Evolutionary conservation across 2,797 vertebrate species (phyloP), one percentile per base, ranked within the genome.

Genomic region (Stomatorhinus walkeri): DNA sequence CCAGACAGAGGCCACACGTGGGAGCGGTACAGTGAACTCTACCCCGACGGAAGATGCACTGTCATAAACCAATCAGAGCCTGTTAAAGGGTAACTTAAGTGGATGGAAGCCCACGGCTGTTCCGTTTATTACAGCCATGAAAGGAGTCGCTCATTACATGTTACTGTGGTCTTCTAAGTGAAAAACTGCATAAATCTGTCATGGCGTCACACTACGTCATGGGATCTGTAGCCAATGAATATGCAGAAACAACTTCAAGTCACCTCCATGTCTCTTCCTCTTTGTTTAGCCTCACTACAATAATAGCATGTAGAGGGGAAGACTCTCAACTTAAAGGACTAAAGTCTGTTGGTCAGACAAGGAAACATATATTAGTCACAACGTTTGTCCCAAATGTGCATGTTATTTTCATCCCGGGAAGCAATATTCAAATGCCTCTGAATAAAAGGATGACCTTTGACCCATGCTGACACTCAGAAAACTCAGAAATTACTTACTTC

Each of bases 11-110:
- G 40, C 7, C 16, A 9, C 7, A 22, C n/a, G 68, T 9, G 1
- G 0, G 2, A 72, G 87, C 51, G n/a, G 22, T 24, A 51, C 40
- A 68, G 83, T 12, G 40, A 90, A 59, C 9, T 76, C 88, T 89
- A 90, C 85, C 28, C 91, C 95, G 94, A 96, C 94, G 4, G 32
- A 36, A 72, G 28, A 32, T 14, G 93, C 93, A 95, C 92, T 95
- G 95, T 95, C 95, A 95, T 93, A 93, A 94, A 95, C 93, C 94
- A 95, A 36, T 36, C 95, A 95, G 93, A 95, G 64, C 24, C 4
- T 91, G 43, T 64, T 8, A 88, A 43, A 68, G 6, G 94, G 94
- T 93, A 94, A 95, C 95, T 95, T 93, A 95, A 94, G 94, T 93
- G 92, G 91, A 54, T 92, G 90, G 89, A 88, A 87, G 94, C 40